These are phyloP conservation scores for Amblyteles armatorius DNA, from an alignment of 2,888 invertebrate genomes.

Conservation along the genomic window DNA sequence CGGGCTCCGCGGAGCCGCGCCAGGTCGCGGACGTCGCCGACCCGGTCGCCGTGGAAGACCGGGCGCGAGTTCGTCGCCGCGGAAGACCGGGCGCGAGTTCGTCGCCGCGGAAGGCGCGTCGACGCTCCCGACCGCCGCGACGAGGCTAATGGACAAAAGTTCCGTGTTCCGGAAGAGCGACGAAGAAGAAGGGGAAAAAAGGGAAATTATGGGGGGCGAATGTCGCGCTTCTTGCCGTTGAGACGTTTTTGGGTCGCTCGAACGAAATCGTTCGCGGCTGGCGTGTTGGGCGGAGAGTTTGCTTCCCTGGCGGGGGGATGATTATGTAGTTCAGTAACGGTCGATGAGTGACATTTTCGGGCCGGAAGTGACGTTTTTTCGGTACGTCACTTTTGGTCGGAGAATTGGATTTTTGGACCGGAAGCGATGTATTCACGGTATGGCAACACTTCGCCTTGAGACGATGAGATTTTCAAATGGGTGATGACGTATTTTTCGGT, in stretches of 20 bases:
- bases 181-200: background rate
- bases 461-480: no score
- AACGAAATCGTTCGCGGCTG: no score
- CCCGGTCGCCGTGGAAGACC: background rate
- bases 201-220: background rate
- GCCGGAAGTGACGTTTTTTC: no score
- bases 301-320: no score
- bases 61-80: slow-evolving; percentile 21
- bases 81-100: slow-evolving; percentile 6
- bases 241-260: background rate
- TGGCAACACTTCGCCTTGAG: no score
- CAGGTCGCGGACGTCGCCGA: slow-evolving; percentile 25
- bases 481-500: no score
- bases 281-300: no score
- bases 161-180: background rate
- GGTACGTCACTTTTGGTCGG: no score
- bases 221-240: background rate
- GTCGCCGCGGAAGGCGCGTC: slow-evolving; percentile 17
- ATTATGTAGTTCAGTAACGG: no score
- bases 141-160: slow-evolving; percentile 47
- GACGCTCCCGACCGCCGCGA: slow-evolving; percentile 16
- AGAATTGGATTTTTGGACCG: no score
- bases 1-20: slow-evolving; percentile 26
- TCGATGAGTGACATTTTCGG: no score
- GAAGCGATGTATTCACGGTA: no score